Evolutionary conservation across 1,140 invertebrate genomes (phyloP).

Genomic region (Thalassaphorura encarpata): DNA sequence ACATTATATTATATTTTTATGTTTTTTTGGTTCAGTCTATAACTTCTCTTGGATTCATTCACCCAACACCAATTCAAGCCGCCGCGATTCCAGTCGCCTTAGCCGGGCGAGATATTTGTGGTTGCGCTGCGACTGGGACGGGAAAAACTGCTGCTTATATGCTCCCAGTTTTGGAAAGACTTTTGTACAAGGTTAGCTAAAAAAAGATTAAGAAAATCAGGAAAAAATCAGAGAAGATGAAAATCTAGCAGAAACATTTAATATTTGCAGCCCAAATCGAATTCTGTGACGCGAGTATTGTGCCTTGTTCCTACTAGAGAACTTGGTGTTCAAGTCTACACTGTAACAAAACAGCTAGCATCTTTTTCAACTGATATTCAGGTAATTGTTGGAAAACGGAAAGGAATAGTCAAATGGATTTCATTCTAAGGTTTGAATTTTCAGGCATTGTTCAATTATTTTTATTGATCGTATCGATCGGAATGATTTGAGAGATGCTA

Average conservation of each 20-base stretch:
- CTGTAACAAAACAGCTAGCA: conserved; percentile 80
- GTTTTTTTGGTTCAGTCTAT: conserved; percentile 53
- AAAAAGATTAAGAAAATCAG: too few species aligned
- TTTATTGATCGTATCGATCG: too few species aligned
- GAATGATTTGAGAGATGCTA: background rate
- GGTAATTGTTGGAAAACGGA: too few species aligned
- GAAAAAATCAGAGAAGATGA: too few species aligned
- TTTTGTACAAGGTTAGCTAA: conserved; percentile 58
- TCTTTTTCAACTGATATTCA: conserved; percentile 61
- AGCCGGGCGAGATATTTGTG: conserved; percentile 81
- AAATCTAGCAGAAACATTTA: too few species aligned
- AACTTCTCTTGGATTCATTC: conserved; percentile 70
- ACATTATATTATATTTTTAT: conserved; percentile 1
- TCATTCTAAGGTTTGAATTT: background rate
- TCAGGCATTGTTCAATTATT: too few species aligned
- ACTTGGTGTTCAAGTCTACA: conserved; percentile 87
- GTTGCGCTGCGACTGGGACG: conserved; percentile 94
- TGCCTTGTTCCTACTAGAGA: conserved; percentile 94
- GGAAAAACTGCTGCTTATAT: conserved; percentile 99
- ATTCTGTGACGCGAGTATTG: conserved; percentile 68
- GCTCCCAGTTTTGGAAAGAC: conserved; percentile 88
- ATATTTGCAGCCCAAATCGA: conserved; percentile 42
- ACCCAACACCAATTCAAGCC: conserved; percentile 94
- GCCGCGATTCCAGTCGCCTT: conserved; percentile 89
- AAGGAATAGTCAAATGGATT: too few species aligned